phyloP scores from a whole-genome alignment of 2,888 invertebrate genomes.

The Watsonalla cultraria region DNA sequence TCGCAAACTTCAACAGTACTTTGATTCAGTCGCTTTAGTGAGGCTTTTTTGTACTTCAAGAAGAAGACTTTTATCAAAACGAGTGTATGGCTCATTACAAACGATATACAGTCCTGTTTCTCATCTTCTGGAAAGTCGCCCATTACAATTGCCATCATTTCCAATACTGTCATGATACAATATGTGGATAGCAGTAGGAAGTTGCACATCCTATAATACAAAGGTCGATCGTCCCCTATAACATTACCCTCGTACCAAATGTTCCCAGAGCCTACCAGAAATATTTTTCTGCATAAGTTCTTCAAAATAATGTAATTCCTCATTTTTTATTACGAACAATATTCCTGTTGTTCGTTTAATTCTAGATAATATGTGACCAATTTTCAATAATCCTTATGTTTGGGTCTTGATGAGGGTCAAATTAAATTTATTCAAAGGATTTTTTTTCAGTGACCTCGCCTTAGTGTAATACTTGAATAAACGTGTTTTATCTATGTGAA shows the following conservation, averaged over 20 bases:
- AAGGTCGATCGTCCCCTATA: constrained; percentile 43
- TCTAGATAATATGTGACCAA: neutral
- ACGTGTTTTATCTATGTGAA: no score
- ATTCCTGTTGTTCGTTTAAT: neutral
- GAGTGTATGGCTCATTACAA: constrained; percentile 59
- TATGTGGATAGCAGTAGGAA: constrained; percentile 41
- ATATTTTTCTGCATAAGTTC: constrained; percentile 45
- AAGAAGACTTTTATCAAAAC: constrained; percentile 58
- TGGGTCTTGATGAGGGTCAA: no score
- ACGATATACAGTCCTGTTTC: constrained; percentile 55
- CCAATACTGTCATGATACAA: constrained; percentile 52
- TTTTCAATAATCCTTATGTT: no score
- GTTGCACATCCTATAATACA: constrained; percentile 42
- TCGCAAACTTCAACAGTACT: constrained; percentile 52
- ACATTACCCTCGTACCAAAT: constrained; percentile 56
- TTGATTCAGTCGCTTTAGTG: constrained; percentile 43
- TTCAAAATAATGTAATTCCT: constrained; percentile 53
- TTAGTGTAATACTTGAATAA: no score
- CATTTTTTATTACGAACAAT: constrained; percentile 30
- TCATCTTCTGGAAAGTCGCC: constrained; percentile 62
- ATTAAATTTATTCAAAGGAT: no score
- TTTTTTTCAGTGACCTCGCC: no score
- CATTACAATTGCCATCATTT: constrained; percentile 52
- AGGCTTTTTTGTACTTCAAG: constrained; percentile 43
- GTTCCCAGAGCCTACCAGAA: constrained; percentile 54